Conservation (phyloP, 2,113 vertebrate genomes). For the Cathartes aura region DNA sequence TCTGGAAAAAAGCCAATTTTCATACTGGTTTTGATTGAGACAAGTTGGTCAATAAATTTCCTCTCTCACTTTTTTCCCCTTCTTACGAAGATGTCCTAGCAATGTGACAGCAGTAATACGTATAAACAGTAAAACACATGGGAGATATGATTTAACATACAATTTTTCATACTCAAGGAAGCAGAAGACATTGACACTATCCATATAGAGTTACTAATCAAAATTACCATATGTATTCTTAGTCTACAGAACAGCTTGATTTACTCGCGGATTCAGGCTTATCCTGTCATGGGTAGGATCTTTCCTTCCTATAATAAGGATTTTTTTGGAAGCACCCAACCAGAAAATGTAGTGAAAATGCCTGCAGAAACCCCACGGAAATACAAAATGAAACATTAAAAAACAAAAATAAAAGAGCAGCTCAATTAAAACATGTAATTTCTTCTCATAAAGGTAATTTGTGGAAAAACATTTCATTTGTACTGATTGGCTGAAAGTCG, state of each 20-base stretch:
- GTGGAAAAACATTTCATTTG: neutral
- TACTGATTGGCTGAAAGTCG: neutral
- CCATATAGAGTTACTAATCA: constrained; percentile 21
- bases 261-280: neutral
- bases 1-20: neutral
- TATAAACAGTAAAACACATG: neutral
- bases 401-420: neutral
- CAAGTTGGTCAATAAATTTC: constrained; percentile 28
- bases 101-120: neutral
- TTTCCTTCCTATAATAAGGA: neutral
- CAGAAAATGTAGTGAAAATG: constrained; percentile 45
- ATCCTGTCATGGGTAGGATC: constrained; percentile 3
- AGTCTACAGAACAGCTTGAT: constrained; percentile 6
- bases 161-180: constrained; percentile 58
- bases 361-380: constrained; percentile 13
- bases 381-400: constrained; percentile 17
- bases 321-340: constrained; percentile 21
- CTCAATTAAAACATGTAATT: constrained; percentile 6
- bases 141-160: neutral
- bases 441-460: constrained; percentile 7
- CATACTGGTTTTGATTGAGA: constrained; percentile 9
- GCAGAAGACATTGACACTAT: constrained; percentile 61
- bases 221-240: constrained; percentile 26
- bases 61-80: neutral
- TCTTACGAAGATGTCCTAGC: neutral